phyloP scores from a whole-genome alignment of 2,113 vertebrate genomes.

The Parus major region DNA sequence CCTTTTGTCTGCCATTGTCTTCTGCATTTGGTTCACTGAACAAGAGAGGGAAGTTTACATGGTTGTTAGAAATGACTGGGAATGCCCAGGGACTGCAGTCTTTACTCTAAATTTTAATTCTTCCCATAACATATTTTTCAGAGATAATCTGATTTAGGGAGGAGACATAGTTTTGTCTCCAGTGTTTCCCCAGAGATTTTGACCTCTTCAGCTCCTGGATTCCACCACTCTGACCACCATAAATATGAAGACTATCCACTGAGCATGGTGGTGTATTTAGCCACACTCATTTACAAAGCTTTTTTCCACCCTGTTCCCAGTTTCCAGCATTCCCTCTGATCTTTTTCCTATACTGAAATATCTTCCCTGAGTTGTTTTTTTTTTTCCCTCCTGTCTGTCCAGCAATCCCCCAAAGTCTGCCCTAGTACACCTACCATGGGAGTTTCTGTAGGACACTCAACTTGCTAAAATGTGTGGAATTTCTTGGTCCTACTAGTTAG shows the following conservation, averaged over 20 bases:
- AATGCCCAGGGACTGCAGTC: neutral
- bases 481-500: constrained; percentile 49
- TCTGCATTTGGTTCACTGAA: neutral
- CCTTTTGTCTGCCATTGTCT: neutral
- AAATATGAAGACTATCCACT: neutral
- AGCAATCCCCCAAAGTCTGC: neutral
- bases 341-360: neutral
- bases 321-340: neutral
- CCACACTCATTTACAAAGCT: neutral
- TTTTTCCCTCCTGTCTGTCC: neutral
- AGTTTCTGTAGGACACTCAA: constrained; percentile 26
- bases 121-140: constrained; percentile 34
- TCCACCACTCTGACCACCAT: neutral
- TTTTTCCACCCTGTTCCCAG: neutral
- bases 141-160: neutral
- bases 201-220: constrained; percentile 8
- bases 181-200: neutral
- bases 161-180: neutral
- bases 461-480: constrained; percentile 40
- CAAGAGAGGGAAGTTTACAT: neutral
- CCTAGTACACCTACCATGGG: neutral
- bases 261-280: neutral
- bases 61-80: neutral
- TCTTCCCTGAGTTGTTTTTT: neutral
- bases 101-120: constrained; percentile 6